A percentile compares a stretch with the other conserved stretches of the same genome.
Conservation (phyloP, 2,888 invertebrate species). For the Eurytoma californica region DNA sequence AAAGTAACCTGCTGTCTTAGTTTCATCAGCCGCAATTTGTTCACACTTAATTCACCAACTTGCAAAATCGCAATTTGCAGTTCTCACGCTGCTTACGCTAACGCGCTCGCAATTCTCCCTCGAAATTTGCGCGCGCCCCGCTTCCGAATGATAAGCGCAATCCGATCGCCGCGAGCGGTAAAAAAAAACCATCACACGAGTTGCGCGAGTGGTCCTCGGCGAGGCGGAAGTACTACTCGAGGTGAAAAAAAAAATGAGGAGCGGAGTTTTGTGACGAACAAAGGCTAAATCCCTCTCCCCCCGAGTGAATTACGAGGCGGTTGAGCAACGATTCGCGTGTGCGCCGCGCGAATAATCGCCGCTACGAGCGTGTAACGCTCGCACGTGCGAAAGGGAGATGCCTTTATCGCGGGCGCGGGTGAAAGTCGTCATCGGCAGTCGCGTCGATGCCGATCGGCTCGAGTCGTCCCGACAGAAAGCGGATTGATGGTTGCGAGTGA, state of each 20-base stretch:
- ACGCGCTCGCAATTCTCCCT: no score
- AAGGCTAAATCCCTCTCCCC: neutral
- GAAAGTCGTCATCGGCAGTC: constrained; percentile 40
- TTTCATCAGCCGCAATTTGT: neutral
- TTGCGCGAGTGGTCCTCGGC: no score
- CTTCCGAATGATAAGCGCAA: no score
- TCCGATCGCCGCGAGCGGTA: no score
- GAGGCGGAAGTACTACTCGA: no score
- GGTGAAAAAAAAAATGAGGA: no score
- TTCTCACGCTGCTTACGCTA: no score
- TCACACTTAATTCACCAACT: neutral
- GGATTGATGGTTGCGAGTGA: no score
- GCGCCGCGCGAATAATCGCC: constrained; percentile 32
- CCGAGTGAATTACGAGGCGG: neutral
- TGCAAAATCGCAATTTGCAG: neutral
- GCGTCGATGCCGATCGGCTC: constrained; percentile 16
- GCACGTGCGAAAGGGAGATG: neutral
- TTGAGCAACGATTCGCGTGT: constrained; percentile 31
- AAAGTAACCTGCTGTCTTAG: no score
- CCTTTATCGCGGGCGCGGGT: constrained; percentile 32
- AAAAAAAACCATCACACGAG: no score
- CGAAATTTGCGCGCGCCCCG: no score
- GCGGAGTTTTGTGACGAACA: neutral
- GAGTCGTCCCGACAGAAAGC: constrained; percentile 19
- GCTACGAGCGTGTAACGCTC: constrained; percentile 18